These are phyloP conservation scores for Oscheius sp. DNA, from an alignment of 2,888 invertebrate species.

Conservation along the genomic window DNA sequence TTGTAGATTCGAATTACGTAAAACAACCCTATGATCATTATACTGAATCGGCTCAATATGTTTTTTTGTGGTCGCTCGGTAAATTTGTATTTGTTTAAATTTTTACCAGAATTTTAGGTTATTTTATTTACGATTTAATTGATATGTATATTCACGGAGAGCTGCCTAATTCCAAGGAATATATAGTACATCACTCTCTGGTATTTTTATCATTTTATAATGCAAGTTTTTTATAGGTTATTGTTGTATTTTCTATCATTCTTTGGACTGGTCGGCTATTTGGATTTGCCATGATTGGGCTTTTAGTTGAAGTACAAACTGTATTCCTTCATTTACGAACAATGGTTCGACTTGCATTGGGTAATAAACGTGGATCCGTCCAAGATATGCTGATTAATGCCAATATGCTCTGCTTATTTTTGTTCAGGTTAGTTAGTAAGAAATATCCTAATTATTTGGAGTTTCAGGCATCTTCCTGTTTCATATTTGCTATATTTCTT, in stretches of 20 bases:
- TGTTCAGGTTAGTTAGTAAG: constrained; percentile 44
- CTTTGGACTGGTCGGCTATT: constrained; percentile 52
- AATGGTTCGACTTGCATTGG: constrained; percentile 53
- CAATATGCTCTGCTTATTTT: constrained; percentile 56
- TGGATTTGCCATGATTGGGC: constrained; percentile 61
- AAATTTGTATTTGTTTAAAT: not conserved
- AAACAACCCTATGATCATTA: constrained; percentile 60
- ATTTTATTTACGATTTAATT: constrained; percentile 59
- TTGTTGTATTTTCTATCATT: constrained; percentile 58
- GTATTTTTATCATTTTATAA: constrained; percentile 26
- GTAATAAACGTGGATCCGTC: constrained; percentile 41
- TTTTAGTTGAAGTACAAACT: constrained; percentile 62
- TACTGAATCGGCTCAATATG: constrained; percentile 53
- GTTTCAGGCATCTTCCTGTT: constrained; percentile 56
- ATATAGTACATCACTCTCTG: constrained; percentile 60
- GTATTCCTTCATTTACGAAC: constrained; percentile 59
- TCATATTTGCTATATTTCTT: constrained; percentile 56
- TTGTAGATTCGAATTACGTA: constrained; percentile 55
- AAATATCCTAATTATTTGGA: not conserved
- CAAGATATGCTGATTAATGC: constrained; percentile 55
- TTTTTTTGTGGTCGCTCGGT: constrained; percentile 62
- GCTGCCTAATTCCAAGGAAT: constrained; percentile 58
- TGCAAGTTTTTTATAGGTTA: constrained; percentile 39
- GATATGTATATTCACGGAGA: constrained; percentile 63
- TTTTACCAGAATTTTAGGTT: constrained; percentile 53